phyloP scores from a whole-genome alignment of 2,113 vertebrate species.

The Cephalopterus ornatus region DNA sequence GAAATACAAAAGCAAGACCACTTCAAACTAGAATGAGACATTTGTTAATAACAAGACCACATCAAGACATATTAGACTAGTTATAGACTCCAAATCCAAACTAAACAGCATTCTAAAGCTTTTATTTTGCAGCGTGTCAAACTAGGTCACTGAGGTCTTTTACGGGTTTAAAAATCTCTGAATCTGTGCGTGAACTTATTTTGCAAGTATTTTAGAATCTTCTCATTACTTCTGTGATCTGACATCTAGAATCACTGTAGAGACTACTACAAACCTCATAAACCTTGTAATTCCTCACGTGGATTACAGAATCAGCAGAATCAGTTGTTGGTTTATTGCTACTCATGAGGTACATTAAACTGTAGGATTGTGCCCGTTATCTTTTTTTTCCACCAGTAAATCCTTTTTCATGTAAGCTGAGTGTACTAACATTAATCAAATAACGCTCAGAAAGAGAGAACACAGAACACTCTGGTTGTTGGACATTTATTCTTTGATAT shows the following conservation, averaged over 20 bases:
- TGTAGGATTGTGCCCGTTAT: not conserved
- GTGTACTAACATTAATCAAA: not conserved
- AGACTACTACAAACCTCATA: not conserved
- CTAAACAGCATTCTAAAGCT: not conserved
- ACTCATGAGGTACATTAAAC: not conserved
- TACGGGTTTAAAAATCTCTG: not conserved
- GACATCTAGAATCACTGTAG: not conserved
- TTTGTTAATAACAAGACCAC: not conserved
- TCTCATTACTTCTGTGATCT: not conserved
- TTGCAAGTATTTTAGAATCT: not conserved
- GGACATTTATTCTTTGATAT: not conserved
- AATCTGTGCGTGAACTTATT: not conserved
- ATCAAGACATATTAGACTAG: not conserved
- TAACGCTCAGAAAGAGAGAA: constrained; percentile 23
- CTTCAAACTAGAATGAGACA: not conserved
- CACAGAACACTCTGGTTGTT: constrained; percentile 22
- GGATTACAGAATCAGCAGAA: not conserved
- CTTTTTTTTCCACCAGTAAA: not conserved
- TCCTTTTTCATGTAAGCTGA: not conserved
- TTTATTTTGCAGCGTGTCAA: not conserved
- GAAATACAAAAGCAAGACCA: not conserved
- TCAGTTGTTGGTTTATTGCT: not conserved
- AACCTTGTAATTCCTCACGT: not conserved
- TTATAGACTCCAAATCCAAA: not conserved
- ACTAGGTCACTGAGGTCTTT: not conserved